Percentiles rank a stretch among this genome's conserved stretches.
These are phyloP conservation scores for Acipenser ruthenus DNA, from an alignment of 2,797 vertebrate species.

Conservation along the genomic window DNA sequence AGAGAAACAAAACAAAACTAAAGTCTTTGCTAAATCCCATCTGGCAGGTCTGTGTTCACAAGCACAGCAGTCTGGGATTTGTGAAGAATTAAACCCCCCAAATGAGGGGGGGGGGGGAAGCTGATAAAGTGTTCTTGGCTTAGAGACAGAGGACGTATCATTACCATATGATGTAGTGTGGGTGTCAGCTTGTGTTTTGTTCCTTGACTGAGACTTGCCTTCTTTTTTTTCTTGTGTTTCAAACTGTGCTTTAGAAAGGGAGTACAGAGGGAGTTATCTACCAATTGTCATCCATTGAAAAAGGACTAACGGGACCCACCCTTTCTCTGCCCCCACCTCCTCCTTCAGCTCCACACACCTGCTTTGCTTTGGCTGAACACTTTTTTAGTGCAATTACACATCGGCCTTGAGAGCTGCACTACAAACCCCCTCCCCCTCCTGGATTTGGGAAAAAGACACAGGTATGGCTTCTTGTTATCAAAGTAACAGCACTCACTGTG, in stretches of 20 bases:
- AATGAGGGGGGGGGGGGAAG: conserved; percentile 28
- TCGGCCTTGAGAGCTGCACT: conserved; percentile 70
- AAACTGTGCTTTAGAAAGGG: conserved; percentile 76
- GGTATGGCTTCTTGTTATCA: conserved; percentile 42
- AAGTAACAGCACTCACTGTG: not conserved
- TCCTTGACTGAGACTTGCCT: conserved; percentile 67
- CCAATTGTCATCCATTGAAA: conserved; percentile 81
- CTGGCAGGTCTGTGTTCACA: conserved; percentile 29
- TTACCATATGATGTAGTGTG: conserved; percentile 95
- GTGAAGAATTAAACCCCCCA: conserved; percentile 12
- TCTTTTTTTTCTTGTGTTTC: conserved; percentile 47
- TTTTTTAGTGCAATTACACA: conserved; percentile 83
- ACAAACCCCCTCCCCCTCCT: conserved; percentile 54
- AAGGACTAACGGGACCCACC: conserved; percentile 58
- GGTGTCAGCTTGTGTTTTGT: conserved; percentile 72
- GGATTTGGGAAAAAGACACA: conserved; percentile 72
- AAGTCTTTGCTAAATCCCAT: not conserved
- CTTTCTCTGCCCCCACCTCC: conserved; percentile 74
- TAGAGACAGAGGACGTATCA: conserved; percentile 78
- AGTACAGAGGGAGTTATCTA: conserved; percentile 69
- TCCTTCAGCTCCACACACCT: conserved; percentile 86
- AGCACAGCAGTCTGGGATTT: conserved; percentile 27
- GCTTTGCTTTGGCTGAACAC: conserved; percentile 87
- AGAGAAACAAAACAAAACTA: conserved; percentile 34
- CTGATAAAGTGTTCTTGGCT: conserved; percentile 68